Evolutionary conservation across 2,113 vertebrate species (phyloP), one percentile per base, ranked within the genome.

Genomic region (Emydocephalus ijimae): DNA sequence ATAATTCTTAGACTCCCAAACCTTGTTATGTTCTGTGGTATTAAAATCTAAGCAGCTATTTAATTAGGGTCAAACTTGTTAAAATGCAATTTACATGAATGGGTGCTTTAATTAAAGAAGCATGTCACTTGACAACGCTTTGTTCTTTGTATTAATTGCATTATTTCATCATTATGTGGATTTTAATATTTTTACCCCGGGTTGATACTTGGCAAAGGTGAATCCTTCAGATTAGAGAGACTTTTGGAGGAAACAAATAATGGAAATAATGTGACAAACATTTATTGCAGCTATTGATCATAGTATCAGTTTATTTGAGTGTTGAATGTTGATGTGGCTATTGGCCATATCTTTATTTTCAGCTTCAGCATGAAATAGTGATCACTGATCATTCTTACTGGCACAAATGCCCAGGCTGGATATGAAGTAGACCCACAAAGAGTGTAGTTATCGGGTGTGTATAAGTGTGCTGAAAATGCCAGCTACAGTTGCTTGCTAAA

Each of bases 31-130:
- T 88, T 12, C 69, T 90, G 11, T 94, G 29, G 50, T 56, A 8
- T 94, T 56, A 1, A 85, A 91, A 39, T 94, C 56, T 96, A 94
- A 96, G 97, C 96, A 97, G 94, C 92, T 92, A 52, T 92, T 94
- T 92, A 89, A 69, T 96, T 92, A 94, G 95, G 96, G 95, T 97
- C 95, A 92, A 91, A 0, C 23, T 92, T 92, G 94, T 95, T 24
- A 3, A 93, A 92, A 94, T 94, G 94, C 85, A 52, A 91, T 93
- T 97, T 94, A 64, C 29, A 56, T 92, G 93, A 93, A 29, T 52
- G 95, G 94, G 92, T 94, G 95, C n/a, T 90, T 69, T 90, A 88
- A 48, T 93, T 94, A 91, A 91, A 90, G 93, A 94, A 8, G 92
- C 92, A 94, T 96, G 88, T 94, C 45, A 1, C 55, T 95, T 94